Conservation (phyloP, 1,140 invertebrate species). For the Contarinia nasturtii region DNA sequence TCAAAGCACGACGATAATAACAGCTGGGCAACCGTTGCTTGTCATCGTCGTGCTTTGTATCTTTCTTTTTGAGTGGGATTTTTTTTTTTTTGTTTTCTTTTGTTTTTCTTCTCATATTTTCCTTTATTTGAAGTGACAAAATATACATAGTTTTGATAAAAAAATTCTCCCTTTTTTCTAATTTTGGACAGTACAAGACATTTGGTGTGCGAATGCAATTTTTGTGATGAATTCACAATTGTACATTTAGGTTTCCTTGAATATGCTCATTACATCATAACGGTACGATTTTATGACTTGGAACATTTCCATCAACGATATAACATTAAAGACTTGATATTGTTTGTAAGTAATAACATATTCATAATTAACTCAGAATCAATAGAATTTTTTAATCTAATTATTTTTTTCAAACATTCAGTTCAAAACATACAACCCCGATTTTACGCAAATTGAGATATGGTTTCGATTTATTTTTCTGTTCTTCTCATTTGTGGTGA, state of each 20-base stretch:
- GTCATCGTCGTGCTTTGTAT: too few species aligned
- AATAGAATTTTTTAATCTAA: too few species aligned
- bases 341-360: constrained; percentile 63
- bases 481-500: constrained; percentile 64
- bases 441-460: constrained; percentile 90
- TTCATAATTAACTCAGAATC: too few species aligned
- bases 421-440: constrained; percentile 91
- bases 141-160: background rate
- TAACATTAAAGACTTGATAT: constrained; percentile 63
- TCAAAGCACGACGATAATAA: too few species aligned
- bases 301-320: constrained; percentile 69
- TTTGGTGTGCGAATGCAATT: constrained; percentile 58
- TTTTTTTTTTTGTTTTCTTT: too few species aligned
- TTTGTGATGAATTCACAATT: constrained; percentile 73
- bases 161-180: constrained; percentile 7
- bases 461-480: constrained; percentile 92
- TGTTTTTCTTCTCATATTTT: too few species aligned
- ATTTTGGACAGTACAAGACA: constrained; percentile 60
- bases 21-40: too few species aligned
- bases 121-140: background rate
- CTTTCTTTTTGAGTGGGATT: too few species aligned
- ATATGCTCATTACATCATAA: constrained; percentile 73
- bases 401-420: constrained; percentile 30
- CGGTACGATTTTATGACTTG: constrained; percentile 64
- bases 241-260: constrained; percentile 80